Percentiles rank a stretch among this genome's conserved stretches.
These are phyloP conservation scores for Hirundichthys speculiger DNA, from an alignment of 2,113 vertebrate genomes.

Conservation along the genomic window DNA sequence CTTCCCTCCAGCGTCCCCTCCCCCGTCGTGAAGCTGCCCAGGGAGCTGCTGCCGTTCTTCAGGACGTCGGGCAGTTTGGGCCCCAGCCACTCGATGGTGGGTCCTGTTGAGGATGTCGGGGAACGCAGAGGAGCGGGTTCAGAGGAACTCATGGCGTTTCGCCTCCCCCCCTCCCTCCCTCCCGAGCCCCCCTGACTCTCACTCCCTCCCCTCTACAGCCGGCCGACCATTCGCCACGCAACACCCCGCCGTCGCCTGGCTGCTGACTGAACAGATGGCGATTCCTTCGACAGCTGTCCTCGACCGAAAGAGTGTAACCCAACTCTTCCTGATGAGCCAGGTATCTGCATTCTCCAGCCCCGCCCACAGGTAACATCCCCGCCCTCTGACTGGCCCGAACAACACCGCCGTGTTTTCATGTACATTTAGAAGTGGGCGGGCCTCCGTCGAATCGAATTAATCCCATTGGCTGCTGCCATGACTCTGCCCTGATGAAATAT, in stretches of 20 bases:
- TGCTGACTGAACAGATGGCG: constrained; percentile 42
- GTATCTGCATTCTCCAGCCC: constrained; percentile 49
- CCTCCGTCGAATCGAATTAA: constrained; percentile 54
- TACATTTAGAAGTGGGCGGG: constrained; percentile 36
- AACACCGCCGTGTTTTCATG: constrained; percentile 21
- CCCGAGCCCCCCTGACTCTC: constrained; percentile 32
- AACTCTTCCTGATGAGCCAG: constrained; percentile 10
- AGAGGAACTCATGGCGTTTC: constrained; percentile 85
- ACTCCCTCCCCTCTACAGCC: constrained; percentile 7
- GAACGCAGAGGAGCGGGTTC: constrained; percentile 81
- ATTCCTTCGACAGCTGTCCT: constrained; percentile 62
- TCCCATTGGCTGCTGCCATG: constrained; percentile 58
- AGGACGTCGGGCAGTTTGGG: constrained; percentile 92
- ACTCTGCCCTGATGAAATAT: constrained; percentile 75
- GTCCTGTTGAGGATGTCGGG: constrained; percentile 80
- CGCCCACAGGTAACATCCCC: constrained; percentile 49
- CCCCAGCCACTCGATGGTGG: constrained; percentile 95
- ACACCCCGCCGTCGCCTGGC: constrained; percentile 8
- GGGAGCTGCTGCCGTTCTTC: constrained; percentile 88
- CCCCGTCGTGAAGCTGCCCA: constrained; percentile 82
- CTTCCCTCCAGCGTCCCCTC: constrained; percentile 80
- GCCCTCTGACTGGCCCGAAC: constrained; percentile 48
- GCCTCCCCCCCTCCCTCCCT: constrained; percentile 21
- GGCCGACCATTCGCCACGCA: constrained; percentile 8
- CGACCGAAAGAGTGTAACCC: constrained; percentile 67